A percentile compares a stretch with the other conserved stretches of the same genome.
These are phyloP conservation scores for Drosophila emarginata DNA, from an alignment of 2,888 invertebrate species.

Conservation along the genomic window DNA sequence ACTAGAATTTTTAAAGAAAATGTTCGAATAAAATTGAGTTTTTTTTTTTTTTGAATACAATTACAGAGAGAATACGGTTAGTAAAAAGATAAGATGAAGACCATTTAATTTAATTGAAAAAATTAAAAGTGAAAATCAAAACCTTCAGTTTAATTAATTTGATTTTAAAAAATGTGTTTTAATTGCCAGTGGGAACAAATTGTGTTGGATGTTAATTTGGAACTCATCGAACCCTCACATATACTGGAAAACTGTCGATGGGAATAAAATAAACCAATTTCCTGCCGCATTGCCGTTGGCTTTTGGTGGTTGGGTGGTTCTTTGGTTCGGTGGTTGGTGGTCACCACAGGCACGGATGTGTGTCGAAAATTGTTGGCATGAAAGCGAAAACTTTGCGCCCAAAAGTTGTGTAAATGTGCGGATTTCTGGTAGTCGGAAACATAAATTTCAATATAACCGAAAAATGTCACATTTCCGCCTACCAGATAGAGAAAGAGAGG, in stretches of 20 bases:
- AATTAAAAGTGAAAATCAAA: background rate
- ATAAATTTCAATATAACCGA: slow-evolving; percentile 70
- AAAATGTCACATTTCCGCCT: slow-evolving; percentile 68
- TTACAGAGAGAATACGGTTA: background rate
- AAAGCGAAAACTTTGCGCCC: slow-evolving; percentile 44
- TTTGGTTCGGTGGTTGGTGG: slow-evolving; percentile 2
- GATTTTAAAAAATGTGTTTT: slow-evolving; percentile 28
- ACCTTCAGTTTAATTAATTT: too few species aligned
- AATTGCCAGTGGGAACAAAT: slow-evolving; percentile 68
- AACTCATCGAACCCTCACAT: slow-evolving; percentile 46
- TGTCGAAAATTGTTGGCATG: slow-evolving; percentile 53
- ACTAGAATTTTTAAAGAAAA: background rate
- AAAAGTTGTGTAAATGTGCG: slow-evolving; percentile 64
- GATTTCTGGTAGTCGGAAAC: slow-evolving; percentile 58
- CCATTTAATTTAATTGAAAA: background rate
- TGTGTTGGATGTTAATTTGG: slow-evolving; percentile 70
- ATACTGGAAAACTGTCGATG: slow-evolving; percentile 51
- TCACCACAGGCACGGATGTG: slow-evolving; percentile 56
- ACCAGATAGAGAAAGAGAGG: background rate
- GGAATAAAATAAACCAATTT: slow-evolving; percentile 76
- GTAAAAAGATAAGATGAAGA: background rate
- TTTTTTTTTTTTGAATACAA: background rate
- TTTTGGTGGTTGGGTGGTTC: slow-evolving; percentile 7
- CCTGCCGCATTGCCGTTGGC: slow-evolving; percentile 61
- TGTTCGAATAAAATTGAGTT: background rate